These are phyloP conservation scores for Cantharis flavilabris DNA, from an alignment of 2,888 invertebrate species.

Conservation along the genomic window DNA sequence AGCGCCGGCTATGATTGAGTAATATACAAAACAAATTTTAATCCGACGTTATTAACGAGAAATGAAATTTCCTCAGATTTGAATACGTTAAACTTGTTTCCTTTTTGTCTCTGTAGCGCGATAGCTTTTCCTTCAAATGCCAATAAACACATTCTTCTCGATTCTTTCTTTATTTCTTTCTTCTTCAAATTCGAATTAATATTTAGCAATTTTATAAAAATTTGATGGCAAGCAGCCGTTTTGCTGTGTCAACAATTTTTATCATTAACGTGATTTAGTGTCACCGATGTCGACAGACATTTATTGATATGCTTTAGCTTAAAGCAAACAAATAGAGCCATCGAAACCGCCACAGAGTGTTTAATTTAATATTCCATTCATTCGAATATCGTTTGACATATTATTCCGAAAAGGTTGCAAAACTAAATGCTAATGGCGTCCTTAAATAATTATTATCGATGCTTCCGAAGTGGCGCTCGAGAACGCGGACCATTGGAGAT, in stretches of 20 bases:
- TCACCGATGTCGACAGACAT: not conserved
- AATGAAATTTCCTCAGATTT: conserved; percentile 41
- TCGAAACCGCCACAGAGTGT: not conserved
- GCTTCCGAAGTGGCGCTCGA: not conserved
- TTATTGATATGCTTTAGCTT: not conserved
- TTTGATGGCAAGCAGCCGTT: not conserved
- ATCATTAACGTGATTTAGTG: not conserved
- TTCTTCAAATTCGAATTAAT: not conserved
- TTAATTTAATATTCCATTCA: not conserved
- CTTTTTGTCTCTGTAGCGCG: conserved; percentile 34
- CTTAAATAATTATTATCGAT: not conserved
- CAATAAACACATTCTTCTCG: conserved; percentile 33
- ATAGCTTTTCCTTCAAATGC: conserved; percentile 38
- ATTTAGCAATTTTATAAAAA: not conserved
- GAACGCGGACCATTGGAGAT: not conserved
- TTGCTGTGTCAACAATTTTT: not conserved
- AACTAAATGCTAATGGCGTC: not conserved
- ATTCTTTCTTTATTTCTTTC: not conserved
- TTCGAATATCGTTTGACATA: not conserved
- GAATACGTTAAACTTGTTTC: conserved; percentile 41
- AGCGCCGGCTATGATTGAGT: conserved; percentile 32
- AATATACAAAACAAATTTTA: conserved; percentile 35
- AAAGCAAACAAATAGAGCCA: not conserved
- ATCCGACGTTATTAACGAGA: conserved; percentile 38
- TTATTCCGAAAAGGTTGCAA: not conserved